Evolutionary conservation across 1,140 invertebrate genomes (phyloP).

Genomic region (Caerostris extrusa): DNA sequence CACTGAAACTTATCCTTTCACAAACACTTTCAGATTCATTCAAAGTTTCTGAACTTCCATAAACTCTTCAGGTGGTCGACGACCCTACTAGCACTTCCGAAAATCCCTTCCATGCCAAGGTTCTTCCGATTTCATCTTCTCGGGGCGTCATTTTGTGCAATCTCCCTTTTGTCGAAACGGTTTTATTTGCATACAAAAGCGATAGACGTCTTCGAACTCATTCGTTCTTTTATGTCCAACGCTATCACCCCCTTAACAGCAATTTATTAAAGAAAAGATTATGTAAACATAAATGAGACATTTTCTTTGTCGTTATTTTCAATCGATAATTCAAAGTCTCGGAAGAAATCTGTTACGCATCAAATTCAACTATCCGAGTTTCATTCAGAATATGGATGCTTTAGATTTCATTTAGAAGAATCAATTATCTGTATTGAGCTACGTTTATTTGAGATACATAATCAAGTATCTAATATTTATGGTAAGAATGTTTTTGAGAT

Average conservation of each 20-base stretch:
- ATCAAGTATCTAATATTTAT: too few species aligned
- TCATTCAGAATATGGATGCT: too few species aligned
- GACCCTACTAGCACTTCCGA: neutral
- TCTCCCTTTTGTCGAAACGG: neutral
- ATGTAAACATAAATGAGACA: neutral
- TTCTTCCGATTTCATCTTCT: neutral
- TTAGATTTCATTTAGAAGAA: too few species aligned
- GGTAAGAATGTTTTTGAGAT: too few species aligned
- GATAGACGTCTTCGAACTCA: neutral
- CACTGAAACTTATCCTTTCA: too few species aligned
- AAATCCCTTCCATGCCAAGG: neutral
- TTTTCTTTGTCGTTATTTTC: neutral
- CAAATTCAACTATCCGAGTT: too few species aligned
- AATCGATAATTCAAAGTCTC: too few species aligned
- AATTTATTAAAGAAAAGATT: neutral
- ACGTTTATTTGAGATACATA: too few species aligned
- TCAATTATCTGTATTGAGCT: too few species aligned
- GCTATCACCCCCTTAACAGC: neutral
- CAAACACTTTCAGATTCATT: neutral
- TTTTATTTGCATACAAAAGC: neutral
- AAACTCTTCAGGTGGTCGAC: neutral
- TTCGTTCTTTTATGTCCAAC: neutral
- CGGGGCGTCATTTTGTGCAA: neutral
- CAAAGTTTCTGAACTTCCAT: neutral
- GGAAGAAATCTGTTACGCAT: too few species aligned